Evolutionary conservation across 2,113 vertebrate species (phyloP), one percentile per base, ranked within the genome.

Genomic region (Hemibates koningsi): DNA sequence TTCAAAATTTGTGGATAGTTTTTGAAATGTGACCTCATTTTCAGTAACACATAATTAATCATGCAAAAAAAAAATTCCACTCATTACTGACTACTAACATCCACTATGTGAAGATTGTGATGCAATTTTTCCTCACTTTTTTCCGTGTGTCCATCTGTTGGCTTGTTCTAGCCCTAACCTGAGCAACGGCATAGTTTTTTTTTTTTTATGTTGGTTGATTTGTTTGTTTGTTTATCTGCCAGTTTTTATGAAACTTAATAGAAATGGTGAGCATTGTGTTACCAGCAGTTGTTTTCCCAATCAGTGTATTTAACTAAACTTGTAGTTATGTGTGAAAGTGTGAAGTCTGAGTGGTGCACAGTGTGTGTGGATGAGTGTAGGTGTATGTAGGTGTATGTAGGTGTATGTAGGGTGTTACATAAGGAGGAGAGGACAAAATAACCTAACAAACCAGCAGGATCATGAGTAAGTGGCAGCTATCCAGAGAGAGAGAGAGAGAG

Each of bases 71-170:
- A 4, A 5, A 53, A 21, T 13, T 36, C 7, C 50, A 53, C 17
- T 53, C 29, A 54, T 52, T 53, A 16, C 13, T 5, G 9, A 12
- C 0, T 24, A n/a, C 45, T 71, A 21, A 4, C 54, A 48, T 3
- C 4, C 32, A 34, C 6, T 45, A 54, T 11, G 14, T 43, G 45
- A 43, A 8, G 45, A 34, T 43, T 27, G 11, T 52, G 24, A 76
- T 66, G 38, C 9, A 24, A n/a, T 57, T 34, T 27, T 45, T n/a
- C 45, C 27, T 32, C 9, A 48, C 14, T 7, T 45, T 29, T 76
- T 29, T 19, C 9, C 2, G 0, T 48, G 68, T 29, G 8, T 45
- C 41, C 21, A 0, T 5, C 21, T 17, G 66, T 27, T 45, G 38
- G 66, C 45, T 45, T 73, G 66, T 73, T 16, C 5, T 4, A 17